phyloP scores from a whole-genome alignment of 2,888 invertebrate genomes.

The Plagiodera versicolora region DNA sequence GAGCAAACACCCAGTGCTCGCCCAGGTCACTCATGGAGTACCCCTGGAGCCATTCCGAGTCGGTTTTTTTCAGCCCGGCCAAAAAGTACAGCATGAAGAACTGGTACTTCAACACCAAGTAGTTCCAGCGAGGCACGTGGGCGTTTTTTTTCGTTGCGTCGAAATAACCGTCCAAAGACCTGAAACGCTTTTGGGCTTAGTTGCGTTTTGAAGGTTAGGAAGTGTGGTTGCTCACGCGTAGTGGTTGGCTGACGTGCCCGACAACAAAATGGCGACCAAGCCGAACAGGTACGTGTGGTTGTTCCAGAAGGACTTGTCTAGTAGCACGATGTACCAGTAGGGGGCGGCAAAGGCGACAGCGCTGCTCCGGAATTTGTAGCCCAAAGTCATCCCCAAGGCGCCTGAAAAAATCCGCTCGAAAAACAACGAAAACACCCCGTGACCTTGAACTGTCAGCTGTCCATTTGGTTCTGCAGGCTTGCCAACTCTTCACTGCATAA shows the following conservation, averaged over 20 bases:
- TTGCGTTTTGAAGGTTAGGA: neutral
- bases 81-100: conserved; percentile 89
- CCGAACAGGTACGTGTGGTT: conserved; percentile 94
- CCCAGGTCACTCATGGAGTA: conserved; percentile 83
- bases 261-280: conserved; percentile 69
- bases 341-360: conserved; percentile 68
- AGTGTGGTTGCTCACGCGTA: conserved; percentile 65
- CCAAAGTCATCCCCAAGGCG: conserved; percentile 78
- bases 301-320: conserved; percentile 92
- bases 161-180: conserved; percentile 70
- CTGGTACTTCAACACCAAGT: conserved; percentile 82
- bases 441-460: neutral
- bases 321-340: conserved; percentile 86
- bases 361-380: conserved; percentile 72
- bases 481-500: neutral
- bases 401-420: conserved; percentile 60
- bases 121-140: conserved; percentile 87
- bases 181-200: conserved; percentile 48
- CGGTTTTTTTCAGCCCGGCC: conserved; percentile 88
- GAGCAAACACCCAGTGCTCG: conserved; percentile 83
- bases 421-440: too few relatives aligned
- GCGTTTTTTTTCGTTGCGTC: conserved; percentile 52
- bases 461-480: neutral
- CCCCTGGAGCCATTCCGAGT: conserved; percentile 85
- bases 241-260: conserved; percentile 72